Base-by-base conservation (phyloP, 2,888 invertebrate genomes). In the Eupithecia centaureata region DNA sequence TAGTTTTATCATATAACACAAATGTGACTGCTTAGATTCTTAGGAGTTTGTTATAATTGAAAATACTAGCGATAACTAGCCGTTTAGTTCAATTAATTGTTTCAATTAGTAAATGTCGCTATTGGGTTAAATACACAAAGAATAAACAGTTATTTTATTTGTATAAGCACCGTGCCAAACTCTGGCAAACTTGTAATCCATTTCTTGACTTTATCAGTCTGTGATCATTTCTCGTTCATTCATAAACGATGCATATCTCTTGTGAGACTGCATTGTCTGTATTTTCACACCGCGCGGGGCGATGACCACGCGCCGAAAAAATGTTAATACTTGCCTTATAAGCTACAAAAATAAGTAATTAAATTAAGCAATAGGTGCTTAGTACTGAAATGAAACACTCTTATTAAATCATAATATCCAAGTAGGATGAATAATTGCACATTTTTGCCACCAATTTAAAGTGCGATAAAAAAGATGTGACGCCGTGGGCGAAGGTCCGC, bases 221-320 rank as follows among this genome's bases (percentile, higher is more conserved):
- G 83, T 82, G 80, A 78, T 76, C 81, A 80, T 75, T 83, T 83
- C 83, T 81, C 81, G 72, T 85, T 82, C 82, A 82, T 86, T 86
- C 86, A 73, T 72, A 73, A 65, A 82, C 75, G 87, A 86, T 87
- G 73, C 74, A 76, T 85, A 87, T 87, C 86, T 70, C 7, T 57
- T 73, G 71, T 75, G 72, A 65, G 71, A 73, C 61, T 65, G 65
- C 71, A 75, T 75, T 76, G 76, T 76, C 69, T 67, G 61, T 61
- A 47, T 47, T 47, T 71, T 74, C 73, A 70, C 71, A 73, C 61
- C 52, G 63, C 57, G 22, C 35, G 76, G 77, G 77, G 73, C 79
- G 77, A 77, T 79, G 80, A 72, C 77, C 78, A 79, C 72, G 65
- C 63, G 74, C 77, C 80, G 71, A 78, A 81, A 80, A 61, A 63